A percentile compares a stretch with the other conserved stretches of the same genome.
phyloP scores from a whole-genome alignment of 2,888 invertebrate genomes.

The Norana najaformis region DNA sequence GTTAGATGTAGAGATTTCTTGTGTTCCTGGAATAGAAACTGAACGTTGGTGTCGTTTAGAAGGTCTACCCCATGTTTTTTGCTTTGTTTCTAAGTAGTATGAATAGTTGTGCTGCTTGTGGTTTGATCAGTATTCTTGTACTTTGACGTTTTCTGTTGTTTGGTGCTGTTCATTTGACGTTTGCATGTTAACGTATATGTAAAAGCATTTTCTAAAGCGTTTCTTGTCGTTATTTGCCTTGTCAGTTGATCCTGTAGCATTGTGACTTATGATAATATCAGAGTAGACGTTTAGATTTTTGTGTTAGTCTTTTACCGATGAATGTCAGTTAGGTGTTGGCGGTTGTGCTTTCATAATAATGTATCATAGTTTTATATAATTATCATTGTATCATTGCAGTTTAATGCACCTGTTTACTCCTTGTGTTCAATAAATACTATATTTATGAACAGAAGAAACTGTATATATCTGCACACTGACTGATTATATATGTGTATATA shows the following conservation, averaged over 20 bases:
- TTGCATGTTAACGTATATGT: neutral
- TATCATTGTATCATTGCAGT: slow-evolving; percentile 15
- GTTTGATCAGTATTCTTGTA: slow-evolving; percentile 24
- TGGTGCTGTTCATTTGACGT: slow-evolving; percentile 16
- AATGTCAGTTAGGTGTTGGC: slow-evolving; percentile 19
- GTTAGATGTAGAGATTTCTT: neutral
- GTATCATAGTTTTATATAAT: slow-evolving; percentile 14
- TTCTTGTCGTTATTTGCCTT: slow-evolving; percentile 21
- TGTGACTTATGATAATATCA: slow-evolving; percentile 20
- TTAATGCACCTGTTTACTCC: neutral
- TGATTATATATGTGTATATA: neutral
- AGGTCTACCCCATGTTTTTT: neutral
- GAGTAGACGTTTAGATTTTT: slow-evolving; percentile 21
- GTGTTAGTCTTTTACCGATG: neutral
- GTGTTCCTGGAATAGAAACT: neutral
- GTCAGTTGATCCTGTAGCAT: neutral
- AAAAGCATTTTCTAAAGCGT: neutral
- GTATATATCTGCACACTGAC: slow-evolving; percentile 3
- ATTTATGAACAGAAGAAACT: slow-evolving; percentile 14
- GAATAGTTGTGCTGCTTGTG: neutral
- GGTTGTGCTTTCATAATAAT: slow-evolving; percentile 17
- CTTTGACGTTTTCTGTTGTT: slow-evolving; percentile 14
- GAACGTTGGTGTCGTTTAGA: neutral
- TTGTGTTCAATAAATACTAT: slow-evolving; percentile 18
- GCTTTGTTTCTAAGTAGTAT: neutral